A percentile compares a stretch with the other conserved stretches of the same genome.
phyloP scores from a whole-genome alignment of 2,113 vertebrate species.

The Furnarius figulus region DNA sequence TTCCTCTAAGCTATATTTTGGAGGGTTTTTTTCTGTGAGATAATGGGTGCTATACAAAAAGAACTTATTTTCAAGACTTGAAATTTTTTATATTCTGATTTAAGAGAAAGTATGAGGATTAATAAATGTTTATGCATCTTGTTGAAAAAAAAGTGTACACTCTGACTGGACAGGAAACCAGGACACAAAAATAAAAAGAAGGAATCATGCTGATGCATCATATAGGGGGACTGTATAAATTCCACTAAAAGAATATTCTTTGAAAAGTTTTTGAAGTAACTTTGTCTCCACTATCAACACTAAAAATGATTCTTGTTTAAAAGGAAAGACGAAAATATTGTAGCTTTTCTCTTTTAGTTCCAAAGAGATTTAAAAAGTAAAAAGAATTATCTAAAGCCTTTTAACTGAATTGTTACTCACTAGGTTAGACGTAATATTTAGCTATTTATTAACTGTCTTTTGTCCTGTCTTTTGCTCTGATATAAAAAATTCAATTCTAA shows the following conservation, averaged over 20 bases:
- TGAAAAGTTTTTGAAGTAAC: neutral
- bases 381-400: neutral
- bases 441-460: neutral
- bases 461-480: neutral
- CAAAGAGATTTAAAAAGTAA: neutral
- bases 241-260: neutral
- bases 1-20: neutral
- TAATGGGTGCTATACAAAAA: neutral
- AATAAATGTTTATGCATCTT: neutral
- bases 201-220: neutral
- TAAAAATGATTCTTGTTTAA: neutral
- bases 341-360: neutral
- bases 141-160: neutral
- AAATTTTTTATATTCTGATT: neutral
- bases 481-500: neutral
- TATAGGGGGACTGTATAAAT: neutral
- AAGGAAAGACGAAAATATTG: neutral
- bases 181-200: neutral
- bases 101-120: neutral
- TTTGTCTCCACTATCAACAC: neutral
- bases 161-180: neutral
- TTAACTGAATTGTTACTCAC: neutral
- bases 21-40: neutral
- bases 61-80: neutral
- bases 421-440: neutral